Evolutionary conservation across 2,888 invertebrate species (phyloP).

Genomic region (Girardia tigrina): DNA sequence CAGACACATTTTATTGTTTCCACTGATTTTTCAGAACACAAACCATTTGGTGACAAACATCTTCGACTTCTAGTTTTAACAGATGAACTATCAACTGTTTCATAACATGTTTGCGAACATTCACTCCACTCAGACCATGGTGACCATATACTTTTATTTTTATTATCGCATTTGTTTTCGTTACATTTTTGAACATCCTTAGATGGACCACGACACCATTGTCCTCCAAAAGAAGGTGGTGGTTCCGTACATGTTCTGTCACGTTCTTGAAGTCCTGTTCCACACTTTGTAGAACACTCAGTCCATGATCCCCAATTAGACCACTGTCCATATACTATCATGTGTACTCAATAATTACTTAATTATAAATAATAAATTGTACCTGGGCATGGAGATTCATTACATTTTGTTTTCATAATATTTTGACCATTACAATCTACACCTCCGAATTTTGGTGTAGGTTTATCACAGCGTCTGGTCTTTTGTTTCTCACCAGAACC

Average conservation of each 20-base stretch:
- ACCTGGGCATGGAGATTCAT: conserved; percentile 31
- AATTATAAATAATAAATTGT: background rate
- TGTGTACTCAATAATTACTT: background rate
- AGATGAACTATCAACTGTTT: background rate
- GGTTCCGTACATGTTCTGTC: conserved; percentile 46
- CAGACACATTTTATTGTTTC: background rate
- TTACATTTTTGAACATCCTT: conserved; percentile 42
- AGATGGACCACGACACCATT: conserved; percentile 41
- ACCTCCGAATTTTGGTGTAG: conserved; percentile 39
- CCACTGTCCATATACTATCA: conserved; percentile 42
- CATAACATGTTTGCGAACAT: conserved; percentile 24
- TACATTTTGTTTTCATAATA: conserved; percentile 15
- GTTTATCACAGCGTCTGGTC: conserved; percentile 39
- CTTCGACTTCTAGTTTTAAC: background rate
- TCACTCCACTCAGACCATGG: conserved; percentile 29
- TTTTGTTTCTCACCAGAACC: conserved; percentile 37
- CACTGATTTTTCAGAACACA: background rate
- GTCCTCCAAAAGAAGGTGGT: conserved; percentile 44
- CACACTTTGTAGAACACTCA: conserved; percentile 45
- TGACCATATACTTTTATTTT: conserved; percentile 29
- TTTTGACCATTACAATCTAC: conserved; percentile 37
- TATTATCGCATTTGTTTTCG: conserved; percentile 43
- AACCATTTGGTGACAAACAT: background rate
- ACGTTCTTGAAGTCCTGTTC: conserved; percentile 42
- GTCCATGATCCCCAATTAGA: conserved; percentile 46